These are phyloP conservation scores for Pseudochromis fuscus DNA, from an alignment of 2,797 vertebrate genomes.

Conservation along the genomic window DNA sequence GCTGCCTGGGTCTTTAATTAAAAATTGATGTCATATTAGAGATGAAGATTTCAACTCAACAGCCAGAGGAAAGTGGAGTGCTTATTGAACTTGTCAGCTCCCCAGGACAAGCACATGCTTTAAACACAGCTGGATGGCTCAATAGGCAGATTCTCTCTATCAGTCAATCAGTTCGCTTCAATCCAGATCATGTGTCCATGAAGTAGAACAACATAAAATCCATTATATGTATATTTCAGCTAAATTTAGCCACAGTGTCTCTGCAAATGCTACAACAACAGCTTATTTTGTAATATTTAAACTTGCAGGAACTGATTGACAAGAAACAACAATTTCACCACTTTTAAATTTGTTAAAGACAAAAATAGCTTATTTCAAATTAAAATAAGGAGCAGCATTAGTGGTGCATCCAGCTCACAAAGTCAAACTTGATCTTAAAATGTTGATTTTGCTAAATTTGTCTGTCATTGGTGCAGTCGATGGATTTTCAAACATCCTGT, in stretches of 20 bases:
- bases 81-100: slow-evolving; percentile 77
- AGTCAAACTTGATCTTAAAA: too few relatives aligned
- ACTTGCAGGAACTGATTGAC: background rate
- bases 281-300: background rate
- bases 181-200: slow-evolving; percentile 8
- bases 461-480: too few relatives aligned
- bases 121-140: slow-evolving; percentile 34
- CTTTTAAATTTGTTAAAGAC: too few relatives aligned
- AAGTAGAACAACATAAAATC: background rate
- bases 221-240: background rate
- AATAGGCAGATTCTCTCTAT: slow-evolving; percentile 27
- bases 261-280: background rate
- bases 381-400: too few relatives aligned
- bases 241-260: background rate
- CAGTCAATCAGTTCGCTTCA: slow-evolving; percentile 34
- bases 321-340: too few relatives aligned
- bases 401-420: too few relatives aligned
- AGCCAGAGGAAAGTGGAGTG: slow-evolving; percentile 71
- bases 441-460: too few relatives aligned
- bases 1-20: slow-evolving; percentile 82
- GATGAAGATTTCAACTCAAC: slow-evolving; percentile 82
- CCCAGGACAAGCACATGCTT: slow-evolving; percentile 45
- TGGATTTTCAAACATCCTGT: too few relatives aligned
- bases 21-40: slow-evolving; percentile 86
- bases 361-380: too few relatives aligned